Evolutionary conservation across 2,797 vertebrate species (phyloP), one percentile per base, ranked within the genome.

Genomic region (Pseudomugil tenellus): DNA sequence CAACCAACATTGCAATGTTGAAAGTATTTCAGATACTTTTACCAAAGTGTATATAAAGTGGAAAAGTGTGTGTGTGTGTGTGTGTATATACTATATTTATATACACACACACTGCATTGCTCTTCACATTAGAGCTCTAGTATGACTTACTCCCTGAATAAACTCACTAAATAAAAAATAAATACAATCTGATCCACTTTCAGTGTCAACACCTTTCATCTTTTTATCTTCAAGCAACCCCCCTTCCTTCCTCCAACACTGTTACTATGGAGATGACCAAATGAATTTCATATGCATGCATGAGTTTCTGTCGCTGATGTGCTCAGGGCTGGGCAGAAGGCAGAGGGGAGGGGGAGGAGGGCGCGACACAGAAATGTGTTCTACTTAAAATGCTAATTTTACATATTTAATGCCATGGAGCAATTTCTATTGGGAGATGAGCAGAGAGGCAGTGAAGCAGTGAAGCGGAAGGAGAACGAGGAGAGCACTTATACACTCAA

Each of bases 201-300:
- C 77, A 87, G 23, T 71, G 85, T 81, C 88, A 90, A 82, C 93
- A 95, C 91, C 93, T 93, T 88, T 90, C 81, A 90, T 90, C 89
- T 43, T 72, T 80, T 74, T 48, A 58, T 85, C 72, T 71, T 67
- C 0, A 1, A 60, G 58, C 39, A 41, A 6, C 39, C 56, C 84
- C 78, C 77, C 67, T 70, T n/a, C n/a, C n/a, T 61, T 67, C 76
- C 81, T 82, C 74, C 81, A 80, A 21, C 80, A 10, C 63, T 63
- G 94, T 95, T 96, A 90, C 92, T 94, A 94, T 95, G 94, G 95
- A 91, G 94, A 95, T 93, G 95, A 94, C 94, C 94, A 95, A 94
- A 94, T 94, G 94, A 94, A 94, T 91, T 89, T 95, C 90, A 92
- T 93, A 96, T 82, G 95, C 95, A 95, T 96, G 95, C 95, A 92